Base-by-base conservation (phyloP, 2,888 invertebrate species). In the Pegoplata infirma region DNA sequence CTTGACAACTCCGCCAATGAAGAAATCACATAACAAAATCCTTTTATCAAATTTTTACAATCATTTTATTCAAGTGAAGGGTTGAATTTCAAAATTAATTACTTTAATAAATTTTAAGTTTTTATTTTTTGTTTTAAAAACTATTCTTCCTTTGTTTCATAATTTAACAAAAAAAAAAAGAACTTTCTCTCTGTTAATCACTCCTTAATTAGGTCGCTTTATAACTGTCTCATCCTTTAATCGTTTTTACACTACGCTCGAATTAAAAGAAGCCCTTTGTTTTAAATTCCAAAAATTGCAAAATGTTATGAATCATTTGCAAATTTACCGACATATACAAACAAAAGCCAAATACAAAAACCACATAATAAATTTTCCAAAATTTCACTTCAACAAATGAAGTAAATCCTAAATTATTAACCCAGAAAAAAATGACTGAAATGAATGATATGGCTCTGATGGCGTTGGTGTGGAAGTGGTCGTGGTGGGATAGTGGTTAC, bases 181-280 rank as follows among this genome's bases (percentile, higher is more conserved):
- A 76, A 76, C 76, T 76, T 76, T 76, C 76, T 56, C 72, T 67
- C 21, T 67, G 49, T 67, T 55, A 73, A 76, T 68, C 67, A 61
- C 32, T 44, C 14, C 16, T 40, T 64, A 77, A 73, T 58, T 73
- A 46, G 72, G 73, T 73, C 67, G 47, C 61, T 61, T 67, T 28
- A 19, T 47, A 25, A 19, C 28, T 17, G 55, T 59, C 66, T 59
- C 64, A 76, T 69, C 55, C 56, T 63, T 68, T 61, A 61, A 68
- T 68, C 63, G 25, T 23, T 55, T 61, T 4, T 49, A 17, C 14
- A n/a, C 46, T 49, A 17, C 14, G 17, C 46, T 21, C 12, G 32
- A 36, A 36, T 12, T 12, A 36, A 12, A 10, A 32, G 56, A 56
- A 32, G 28, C 28, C 32, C 61, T 71, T 76, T 76, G 76, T 76